These are phyloP conservation scores for Epicampocera succincta DNA, from an alignment of 2,888 invertebrate genomes.

Conservation along the genomic window DNA sequence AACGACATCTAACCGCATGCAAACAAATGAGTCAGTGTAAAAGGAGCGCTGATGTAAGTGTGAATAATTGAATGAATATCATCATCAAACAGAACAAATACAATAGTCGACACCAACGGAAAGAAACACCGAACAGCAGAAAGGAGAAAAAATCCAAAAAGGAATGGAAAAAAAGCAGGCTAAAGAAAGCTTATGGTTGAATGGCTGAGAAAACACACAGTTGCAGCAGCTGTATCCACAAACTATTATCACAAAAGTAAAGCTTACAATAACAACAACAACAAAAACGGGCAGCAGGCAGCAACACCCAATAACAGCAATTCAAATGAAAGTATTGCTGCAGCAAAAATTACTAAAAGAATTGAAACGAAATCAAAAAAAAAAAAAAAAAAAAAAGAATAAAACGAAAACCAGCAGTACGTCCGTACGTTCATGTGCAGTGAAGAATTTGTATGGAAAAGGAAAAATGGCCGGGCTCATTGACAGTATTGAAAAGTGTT, in stretches of 20 bases:
- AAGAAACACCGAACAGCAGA: not conserved
- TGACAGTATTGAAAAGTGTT: constrained; percentile 40
- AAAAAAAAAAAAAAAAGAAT: not conserved
- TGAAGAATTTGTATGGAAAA: not conserved
- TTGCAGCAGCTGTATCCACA: constrained; percentile 80
- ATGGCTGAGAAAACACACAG: constrained; percentile 80
- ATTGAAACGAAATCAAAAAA: not conserved
- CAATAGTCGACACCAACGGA: not conserved
- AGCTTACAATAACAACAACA: constrained; percentile 68
- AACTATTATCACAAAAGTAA: constrained; percentile 79
- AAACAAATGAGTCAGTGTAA: constrained; percentile 9
- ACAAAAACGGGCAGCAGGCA: too few species aligned
- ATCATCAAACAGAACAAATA: constrained; percentile 54
- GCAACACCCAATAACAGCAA: constrained; percentile 28
- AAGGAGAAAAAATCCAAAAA: not conserved
- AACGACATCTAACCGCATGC: constrained; percentile 20
- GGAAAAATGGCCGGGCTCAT: constrained; percentile 18
- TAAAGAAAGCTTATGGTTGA: constrained; percentile 74
- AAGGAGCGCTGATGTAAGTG: constrained; percentile 6
- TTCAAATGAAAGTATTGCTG: constrained; percentile 38
- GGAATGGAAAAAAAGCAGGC: constrained; percentile 52
- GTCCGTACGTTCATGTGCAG: too few species aligned
- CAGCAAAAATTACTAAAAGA: not conserved
- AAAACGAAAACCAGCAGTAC: not conserved
- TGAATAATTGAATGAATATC: constrained; percentile 53